Percentiles rank a stretch among this genome's conserved stretches.
Conservation (phyloP, 2,113 vertebrate genomes). For the Etheostoma cragini region DNA sequence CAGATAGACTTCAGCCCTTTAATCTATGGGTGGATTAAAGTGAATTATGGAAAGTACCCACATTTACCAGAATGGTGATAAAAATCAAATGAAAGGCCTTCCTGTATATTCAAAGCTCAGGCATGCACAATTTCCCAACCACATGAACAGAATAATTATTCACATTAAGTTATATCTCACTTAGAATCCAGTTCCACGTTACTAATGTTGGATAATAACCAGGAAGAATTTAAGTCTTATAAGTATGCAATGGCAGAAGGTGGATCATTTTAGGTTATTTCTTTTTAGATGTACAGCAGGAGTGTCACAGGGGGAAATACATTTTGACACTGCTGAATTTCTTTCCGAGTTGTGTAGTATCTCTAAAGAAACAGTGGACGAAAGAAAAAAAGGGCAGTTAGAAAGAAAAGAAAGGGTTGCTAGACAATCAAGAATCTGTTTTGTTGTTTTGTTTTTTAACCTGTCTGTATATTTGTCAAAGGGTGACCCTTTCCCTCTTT, state of each 20-base stretch:
- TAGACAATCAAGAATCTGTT: not conserved
- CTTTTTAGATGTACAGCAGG: not conserved
- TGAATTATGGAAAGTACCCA: slow-evolving; percentile 57
- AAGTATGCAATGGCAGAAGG: not conserved
- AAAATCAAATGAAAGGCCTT: slow-evolving; percentile 35
- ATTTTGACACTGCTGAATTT: not conserved
- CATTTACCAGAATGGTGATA: slow-evolving; percentile 56
- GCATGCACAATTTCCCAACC: slow-evolving; percentile 12
- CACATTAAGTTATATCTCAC: not conserved
- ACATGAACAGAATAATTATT: slow-evolving; percentile 34
- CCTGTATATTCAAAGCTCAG: slow-evolving; percentile 22
- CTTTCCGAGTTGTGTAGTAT: not conserved
- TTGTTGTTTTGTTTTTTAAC: not conserved
- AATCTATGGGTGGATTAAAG: slow-evolving; percentile 56
- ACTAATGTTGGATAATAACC: not conserved
- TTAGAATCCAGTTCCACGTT: not conserved
- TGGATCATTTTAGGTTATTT: not conserved
- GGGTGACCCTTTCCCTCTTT: not conserved
- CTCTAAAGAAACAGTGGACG: not conserved
- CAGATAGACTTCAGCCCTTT: slow-evolving; percentile 43
- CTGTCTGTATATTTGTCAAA: not conserved
- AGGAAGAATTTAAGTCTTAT: not conserved
- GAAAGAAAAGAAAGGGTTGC: not conserved
- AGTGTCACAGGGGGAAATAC: not conserved
- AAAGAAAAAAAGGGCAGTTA: too few species aligned